Conservation (phyloP, 2,888 invertebrate species). For the Torymus aiolomorphi region DNA sequence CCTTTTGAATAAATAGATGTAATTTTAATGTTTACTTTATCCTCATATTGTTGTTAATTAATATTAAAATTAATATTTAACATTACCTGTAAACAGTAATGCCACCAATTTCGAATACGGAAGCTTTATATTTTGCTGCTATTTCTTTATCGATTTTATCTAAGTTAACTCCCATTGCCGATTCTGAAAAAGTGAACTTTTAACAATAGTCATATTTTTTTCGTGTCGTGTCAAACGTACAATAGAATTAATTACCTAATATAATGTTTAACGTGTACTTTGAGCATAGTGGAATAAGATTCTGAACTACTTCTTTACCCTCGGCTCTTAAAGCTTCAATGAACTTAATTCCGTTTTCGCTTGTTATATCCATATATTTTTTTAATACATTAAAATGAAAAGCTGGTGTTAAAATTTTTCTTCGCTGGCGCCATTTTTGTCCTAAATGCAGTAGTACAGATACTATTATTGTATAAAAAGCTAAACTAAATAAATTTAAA, state of each 20-base stretch:
- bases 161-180: slow-evolving; percentile 62
- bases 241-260: slow-evolving; percentile 30
- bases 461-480: not conserved
- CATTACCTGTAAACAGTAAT: slow-evolving; percentile 21
- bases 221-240: not conserved
- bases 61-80: not conserved
- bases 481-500: not conserved
- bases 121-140: slow-evolving; percentile 45
- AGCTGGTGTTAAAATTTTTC: slow-evolving; percentile 50
- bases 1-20: not conserved
- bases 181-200: slow-evolving; percentile 71
- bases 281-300: slow-evolving; percentile 27
- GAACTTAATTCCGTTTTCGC: slow-evolving; percentile 28
- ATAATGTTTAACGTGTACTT: slow-evolving; percentile 49
- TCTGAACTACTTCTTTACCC: slow-evolving; percentile 30
- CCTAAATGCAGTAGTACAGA: slow-evolving; percentile 6
- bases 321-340: slow-evolving; percentile 31
- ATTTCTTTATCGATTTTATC: slow-evolving; percentile 39
- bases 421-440: slow-evolving; percentile 49
- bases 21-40: too few relatives aligned
- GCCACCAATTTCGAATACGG: slow-evolving; percentile 47
- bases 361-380: slow-evolving; percentile 49
- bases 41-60: not conserved
- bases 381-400: slow-evolving; percentile 55
- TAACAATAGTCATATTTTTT: not conserved